phyloP scores from a whole-genome alignment of 1,140 invertebrate genomes.

The Scaptomyza pallida region DNA sequence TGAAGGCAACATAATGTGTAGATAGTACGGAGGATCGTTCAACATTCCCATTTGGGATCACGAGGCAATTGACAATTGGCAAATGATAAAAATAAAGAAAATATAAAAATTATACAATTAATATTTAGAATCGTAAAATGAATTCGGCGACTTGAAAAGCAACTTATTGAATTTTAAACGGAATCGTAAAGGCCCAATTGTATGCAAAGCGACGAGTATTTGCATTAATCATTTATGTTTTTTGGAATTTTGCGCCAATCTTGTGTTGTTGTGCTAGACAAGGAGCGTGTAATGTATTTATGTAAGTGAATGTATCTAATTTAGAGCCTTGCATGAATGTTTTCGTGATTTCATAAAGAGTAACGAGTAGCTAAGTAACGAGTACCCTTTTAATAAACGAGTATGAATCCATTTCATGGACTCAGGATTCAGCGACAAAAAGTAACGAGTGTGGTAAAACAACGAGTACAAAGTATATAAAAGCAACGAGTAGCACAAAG shows the following conservation, averaged over 20 bases:
- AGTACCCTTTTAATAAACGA: background rate
- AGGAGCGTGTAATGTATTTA: conserved; percentile 18
- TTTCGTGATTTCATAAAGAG: background rate
- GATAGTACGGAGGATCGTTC: conserved; percentile 24
- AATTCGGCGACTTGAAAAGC: conserved; percentile 64
- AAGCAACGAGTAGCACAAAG: background rate
- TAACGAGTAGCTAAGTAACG: background rate
- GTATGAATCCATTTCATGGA: no score
- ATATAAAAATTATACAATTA: conserved; percentile 61
- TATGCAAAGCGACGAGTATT: conserved; percentile 9
- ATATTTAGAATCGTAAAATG: conserved; percentile 1
- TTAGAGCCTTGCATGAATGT: background rate
- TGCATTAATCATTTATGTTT: conserved; percentile 11
- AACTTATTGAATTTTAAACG: conserved; percentile 48
- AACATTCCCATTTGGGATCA: conserved; percentile 35
- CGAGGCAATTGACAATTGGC: conserved; percentile 40
- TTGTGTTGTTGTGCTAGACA: conserved; percentile 48
- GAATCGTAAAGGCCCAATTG: conserved; percentile 48
- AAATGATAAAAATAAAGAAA: conserved; percentile 70
- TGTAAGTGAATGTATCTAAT: conserved; percentile 18
- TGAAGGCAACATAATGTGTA: conserved; percentile 16
- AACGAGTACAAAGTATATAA: background rate
- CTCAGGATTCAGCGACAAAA: no score
- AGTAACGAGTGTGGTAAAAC: background rate
- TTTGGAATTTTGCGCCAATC: conserved; percentile 69